A percentile compares a stretch with the other conserved stretches of the same genome.
Conservation (phyloP, 2,113 vertebrate species). For the Hassar affinis region DNA sequence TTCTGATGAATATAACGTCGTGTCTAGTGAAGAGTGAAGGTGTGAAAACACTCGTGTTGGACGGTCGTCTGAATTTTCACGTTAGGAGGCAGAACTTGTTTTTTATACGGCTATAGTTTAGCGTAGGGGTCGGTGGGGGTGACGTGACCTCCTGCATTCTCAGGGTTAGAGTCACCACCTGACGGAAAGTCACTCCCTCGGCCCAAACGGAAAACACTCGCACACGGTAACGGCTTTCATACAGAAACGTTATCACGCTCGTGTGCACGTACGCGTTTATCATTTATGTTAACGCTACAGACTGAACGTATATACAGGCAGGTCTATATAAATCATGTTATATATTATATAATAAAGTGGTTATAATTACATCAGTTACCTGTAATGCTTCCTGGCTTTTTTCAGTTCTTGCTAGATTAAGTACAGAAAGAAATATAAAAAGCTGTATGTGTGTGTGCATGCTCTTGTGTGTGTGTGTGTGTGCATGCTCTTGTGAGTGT, state of each 20-base stretch:
- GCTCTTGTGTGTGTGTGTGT: no score
- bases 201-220: neutral
- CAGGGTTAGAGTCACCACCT: slow-evolving; percentile 3
- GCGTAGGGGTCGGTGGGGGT: no score
- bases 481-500: no score
- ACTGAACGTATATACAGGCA: no score
- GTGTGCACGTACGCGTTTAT: neutral
- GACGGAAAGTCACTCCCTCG: neutral
- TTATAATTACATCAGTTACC: no score
- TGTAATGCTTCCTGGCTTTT: no score
- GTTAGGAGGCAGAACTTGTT: neutral
- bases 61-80: neutral
- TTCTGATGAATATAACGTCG: neutral
- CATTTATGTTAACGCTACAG: neutral
- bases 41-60: no score
- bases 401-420: no score
- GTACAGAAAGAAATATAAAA: no score
- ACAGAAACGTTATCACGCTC: neutral
- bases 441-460: neutral
- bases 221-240: neutral
- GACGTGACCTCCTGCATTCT: slow-evolving; percentile 14
- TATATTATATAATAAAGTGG: no score
- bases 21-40: neutral
- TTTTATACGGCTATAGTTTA: neutral
- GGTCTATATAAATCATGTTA: no score